Evolutionary conservation across 2,888 invertebrate species (phyloP), one percentile per base, ranked within the genome.

Genomic region (Antheraea yamamai): DNA sequence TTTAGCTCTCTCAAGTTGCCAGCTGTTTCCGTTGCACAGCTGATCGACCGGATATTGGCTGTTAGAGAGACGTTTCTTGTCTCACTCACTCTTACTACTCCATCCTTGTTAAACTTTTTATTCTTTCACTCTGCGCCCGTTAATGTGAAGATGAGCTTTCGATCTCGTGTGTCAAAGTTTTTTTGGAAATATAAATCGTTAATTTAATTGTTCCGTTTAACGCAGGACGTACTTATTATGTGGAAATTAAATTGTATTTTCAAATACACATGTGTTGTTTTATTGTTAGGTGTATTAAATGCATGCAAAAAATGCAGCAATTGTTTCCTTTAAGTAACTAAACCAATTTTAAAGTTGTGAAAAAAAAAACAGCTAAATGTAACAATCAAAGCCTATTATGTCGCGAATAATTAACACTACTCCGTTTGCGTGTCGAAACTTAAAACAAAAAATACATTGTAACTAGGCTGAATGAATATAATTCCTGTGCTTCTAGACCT

Each of bases 11-110:
- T 89, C 85, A 85, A 88, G 85, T 85, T 82, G 89, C 91, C 94
- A 94, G 92, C 94, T 94, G 94, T 89, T 93, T 93, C 94, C 94
- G 92, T 81, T 86, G 87, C 89, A 91, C 93, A 93, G 92, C 94
- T 94, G 94, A 94, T 94, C 92, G 92, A 88, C 87, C 92, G 94
- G 94, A 94, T 94, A 94, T 94, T 94, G 92, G 91, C 92, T 90
- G 92, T 92, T 93, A 92, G 83, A 85, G 85, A 86, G 83, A 84
- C 83, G 80, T 79, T 80, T 78, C 78, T 80, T 81, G 80, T 86
- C 86, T 86, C 89, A 86, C 85, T 84, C 85, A 80, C 85, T 77
- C 85, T 75, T 77, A 77, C 82, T 77, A 77, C 78, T 78, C 82
- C 78, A 83, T 88, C 85, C 83, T 81, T 83, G 55, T 85, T 84